Evolutionary conservation across 2,888 invertebrate species (phyloP).

Genomic region (Mythimna loreyi): DNA sequence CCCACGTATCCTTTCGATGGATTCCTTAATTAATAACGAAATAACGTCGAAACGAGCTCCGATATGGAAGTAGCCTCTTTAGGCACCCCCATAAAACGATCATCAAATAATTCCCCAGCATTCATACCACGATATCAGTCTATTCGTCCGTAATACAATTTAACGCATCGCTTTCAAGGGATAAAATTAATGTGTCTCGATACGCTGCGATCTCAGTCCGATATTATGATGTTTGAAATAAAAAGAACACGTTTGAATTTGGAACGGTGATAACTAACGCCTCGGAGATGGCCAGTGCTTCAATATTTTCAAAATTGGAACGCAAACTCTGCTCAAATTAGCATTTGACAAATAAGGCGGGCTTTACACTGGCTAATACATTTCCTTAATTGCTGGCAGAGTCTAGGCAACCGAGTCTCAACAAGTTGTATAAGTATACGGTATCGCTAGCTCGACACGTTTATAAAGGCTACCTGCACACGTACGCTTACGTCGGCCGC

Average conservation of each 20-base stretch:
- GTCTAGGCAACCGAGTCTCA: slow-evolving; percentile 67
- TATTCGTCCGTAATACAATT: slow-evolving; percentile 83
- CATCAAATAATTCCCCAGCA: slow-evolving; percentile 85
- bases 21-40: slow-evolving; percentile 87
- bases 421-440: slow-evolving; percentile 76
- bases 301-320: slow-evolving; percentile 64
- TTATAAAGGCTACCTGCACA: slow-evolving; percentile 87
- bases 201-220: slow-evolving; percentile 71
- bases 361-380: slow-evolving; percentile 63
- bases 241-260: slow-evolving; percentile 68
- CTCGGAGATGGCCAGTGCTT: slow-evolving; percentile 54
- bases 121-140: slow-evolving; percentile 80
- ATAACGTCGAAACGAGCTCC: slow-evolving; percentile 75
- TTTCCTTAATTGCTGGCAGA: slow-evolving; percentile 76
- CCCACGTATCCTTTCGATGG: slow-evolving; percentile 86
- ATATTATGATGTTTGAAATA: slow-evolving; percentile 71
- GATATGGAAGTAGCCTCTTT: slow-evolving; percentile 87
- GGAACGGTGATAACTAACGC: slow-evolving; percentile 68
- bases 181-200: slow-evolving; percentile 75
- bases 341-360: slow-evolving; percentile 70
- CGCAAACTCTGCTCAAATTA: slow-evolving; percentile 57
- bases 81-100: slow-evolving; percentile 88
- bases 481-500: slow-evolving; percentile 87
- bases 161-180: slow-evolving; percentile 80
- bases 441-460: slow-evolving; percentile 79